Conservation (phyloP, 2,113 vertebrate species). For the Haliaeetus leucogaster region DNA sequence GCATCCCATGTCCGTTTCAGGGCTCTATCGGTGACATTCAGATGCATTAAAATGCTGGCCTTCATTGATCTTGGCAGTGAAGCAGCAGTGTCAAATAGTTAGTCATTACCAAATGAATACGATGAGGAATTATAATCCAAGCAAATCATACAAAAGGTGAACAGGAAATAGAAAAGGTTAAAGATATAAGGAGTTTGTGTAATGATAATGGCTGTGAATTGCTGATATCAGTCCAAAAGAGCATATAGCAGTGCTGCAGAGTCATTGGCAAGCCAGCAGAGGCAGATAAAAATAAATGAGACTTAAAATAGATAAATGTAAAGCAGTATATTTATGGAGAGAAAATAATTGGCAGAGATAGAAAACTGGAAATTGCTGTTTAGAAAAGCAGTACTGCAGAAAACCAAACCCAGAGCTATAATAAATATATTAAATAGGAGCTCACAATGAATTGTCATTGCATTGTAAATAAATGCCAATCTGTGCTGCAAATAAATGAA, state of each 20-base stretch:
- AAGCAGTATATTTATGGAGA: neutral
- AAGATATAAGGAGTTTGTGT: neutral
- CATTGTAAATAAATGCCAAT: slow-evolving; percentile 2
- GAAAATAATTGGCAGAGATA: neutral
- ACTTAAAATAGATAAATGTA: slow-evolving; percentile 17
- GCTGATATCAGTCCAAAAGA: neutral
- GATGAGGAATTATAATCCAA: neutral
- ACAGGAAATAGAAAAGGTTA: neutral
- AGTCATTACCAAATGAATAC: neutral
- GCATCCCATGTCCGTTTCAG: neutral
- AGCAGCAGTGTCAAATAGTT: neutral
- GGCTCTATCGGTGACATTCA: neutral
- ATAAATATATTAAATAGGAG: slow-evolving; percentile 14
- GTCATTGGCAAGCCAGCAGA: neutral
- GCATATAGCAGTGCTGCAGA: neutral
- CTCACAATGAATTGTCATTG: neutral
- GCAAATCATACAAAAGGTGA: neutral
- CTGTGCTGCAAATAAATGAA: neutral
- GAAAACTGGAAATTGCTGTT: neutral
- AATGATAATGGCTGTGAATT: neutral
- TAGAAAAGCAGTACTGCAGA: slow-evolving; percentile 2
- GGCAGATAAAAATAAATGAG: slow-evolving; percentile 31
- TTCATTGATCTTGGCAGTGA: neutral
- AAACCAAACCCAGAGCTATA: neutral
- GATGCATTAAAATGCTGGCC: neutral